A percentile compares a stretch with the other conserved stretches of the same genome.
phyloP scores from a whole-genome alignment of 2,888 invertebrate species.

The Netelia melanura region DNA sequence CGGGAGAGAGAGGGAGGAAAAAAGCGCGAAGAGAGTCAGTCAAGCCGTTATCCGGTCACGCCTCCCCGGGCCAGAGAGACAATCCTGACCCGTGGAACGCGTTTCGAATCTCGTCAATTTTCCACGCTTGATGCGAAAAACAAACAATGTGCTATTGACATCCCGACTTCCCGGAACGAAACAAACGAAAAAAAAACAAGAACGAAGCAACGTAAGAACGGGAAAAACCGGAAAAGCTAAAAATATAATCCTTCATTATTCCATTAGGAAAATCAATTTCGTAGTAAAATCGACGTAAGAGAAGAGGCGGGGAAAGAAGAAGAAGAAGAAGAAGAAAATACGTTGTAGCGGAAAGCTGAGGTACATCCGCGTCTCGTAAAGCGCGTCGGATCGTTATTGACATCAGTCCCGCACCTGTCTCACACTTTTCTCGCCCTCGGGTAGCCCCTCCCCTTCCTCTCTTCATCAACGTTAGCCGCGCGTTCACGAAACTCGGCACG shows the following conservation, averaged over 20 bases:
- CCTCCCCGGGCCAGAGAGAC: slow-evolving; percentile 4
- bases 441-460: slow-evolving; percentile 14
- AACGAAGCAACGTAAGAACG: too few relatives aligned
- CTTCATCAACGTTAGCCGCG: not conserved
- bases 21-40: not conserved
- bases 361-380: slow-evolving; percentile 27
- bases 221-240: too few relatives aligned
- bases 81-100: slow-evolving; percentile 30
- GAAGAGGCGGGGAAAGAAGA: not conserved
- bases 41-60: not conserved
- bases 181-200: not conserved
- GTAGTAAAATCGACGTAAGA: not conserved
- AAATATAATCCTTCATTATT: too few relatives aligned
- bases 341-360: slow-evolving; percentile 24
- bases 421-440: slow-evolving; percentile 15
- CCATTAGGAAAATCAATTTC: too few relatives aligned
- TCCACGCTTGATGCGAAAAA: not conserved
- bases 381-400: slow-evolving; percentile 7
- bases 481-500: not conserved
- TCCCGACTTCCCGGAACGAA: not conserved
- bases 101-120: slow-evolving; percentile 2
- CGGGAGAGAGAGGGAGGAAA: not conserved
- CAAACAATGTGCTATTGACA: too few relatives aligned
- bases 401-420: slow-evolving; percentile 51
- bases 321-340: slow-evolving; percentile 26